phyloP scores from a whole-genome alignment of 2,113 vertebrate species.

The Lipophrys pholis region DNA sequence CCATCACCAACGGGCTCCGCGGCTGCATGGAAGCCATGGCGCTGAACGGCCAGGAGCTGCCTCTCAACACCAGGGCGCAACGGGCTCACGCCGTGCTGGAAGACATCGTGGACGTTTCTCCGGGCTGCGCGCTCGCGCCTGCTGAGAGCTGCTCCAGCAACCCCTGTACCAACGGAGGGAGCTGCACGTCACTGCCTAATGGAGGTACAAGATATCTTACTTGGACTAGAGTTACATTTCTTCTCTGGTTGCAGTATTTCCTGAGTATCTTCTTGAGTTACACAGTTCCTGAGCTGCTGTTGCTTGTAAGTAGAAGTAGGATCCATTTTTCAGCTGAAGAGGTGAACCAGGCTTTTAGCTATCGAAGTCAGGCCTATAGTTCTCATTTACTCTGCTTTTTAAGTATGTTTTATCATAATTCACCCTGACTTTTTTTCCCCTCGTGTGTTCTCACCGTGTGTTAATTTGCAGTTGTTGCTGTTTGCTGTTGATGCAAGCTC shows the following conservation, averaged over 20 bases:
- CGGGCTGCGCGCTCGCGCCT: constrained; percentile 86
- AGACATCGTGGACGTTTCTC: constrained; percentile 90
- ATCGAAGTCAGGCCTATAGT: background rate
- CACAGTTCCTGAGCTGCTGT: too few species aligned
- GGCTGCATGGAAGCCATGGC: constrained; percentile 93
- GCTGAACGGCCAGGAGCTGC: constrained; percentile 93
- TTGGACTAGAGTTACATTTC: constrained; percentile 6
- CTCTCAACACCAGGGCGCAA: constrained; percentile 86
- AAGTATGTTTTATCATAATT: background rate
- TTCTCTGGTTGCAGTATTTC: too few species aligned
- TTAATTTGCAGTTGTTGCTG: constrained; percentile 11
- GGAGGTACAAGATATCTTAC: constrained; percentile 83
- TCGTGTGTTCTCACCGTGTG: background rate
- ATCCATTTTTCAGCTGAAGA: constrained; percentile 1
- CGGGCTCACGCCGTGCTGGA: constrained; percentile 88
- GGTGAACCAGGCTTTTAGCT: background rate
- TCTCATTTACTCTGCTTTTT: background rate
- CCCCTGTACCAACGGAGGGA: constrained; percentile 93
- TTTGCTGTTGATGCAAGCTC: constrained; percentile 17
- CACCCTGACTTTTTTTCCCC: background rate
- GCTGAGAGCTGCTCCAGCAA: constrained; percentile 90
- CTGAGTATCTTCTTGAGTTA: too few species aligned
- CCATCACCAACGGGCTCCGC: constrained; percentile 89
- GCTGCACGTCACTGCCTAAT: constrained; percentile 86
- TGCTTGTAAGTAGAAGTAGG: too few species aligned